Percentiles rank a stretch among this genome's conserved stretches.
These are phyloP conservation scores for Madoqua kirkii DNA, from an alignment of 2,113 vertebrate species.

Conservation along the genomic window DNA sequence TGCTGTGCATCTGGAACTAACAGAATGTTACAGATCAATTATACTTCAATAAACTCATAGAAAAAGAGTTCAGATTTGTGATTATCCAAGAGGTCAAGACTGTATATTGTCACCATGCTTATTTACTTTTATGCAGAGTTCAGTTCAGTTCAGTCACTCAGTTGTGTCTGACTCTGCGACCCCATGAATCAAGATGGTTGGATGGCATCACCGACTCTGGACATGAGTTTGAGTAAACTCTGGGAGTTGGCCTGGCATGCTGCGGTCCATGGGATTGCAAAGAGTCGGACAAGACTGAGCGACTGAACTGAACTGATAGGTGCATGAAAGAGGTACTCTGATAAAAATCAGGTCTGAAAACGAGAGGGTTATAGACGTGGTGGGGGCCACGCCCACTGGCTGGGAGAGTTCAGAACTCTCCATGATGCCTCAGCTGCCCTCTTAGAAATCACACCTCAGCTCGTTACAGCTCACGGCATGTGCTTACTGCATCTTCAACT, in stretches of 20 bases:
- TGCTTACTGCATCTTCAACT: neutral
- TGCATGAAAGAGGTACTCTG: neutral
- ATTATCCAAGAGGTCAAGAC: neutral
- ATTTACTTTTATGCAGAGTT: too few species aligned
- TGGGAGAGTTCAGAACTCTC: neutral
- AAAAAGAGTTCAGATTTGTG: neutral
- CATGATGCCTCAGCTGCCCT: neutral
- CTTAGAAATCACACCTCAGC: neutral
- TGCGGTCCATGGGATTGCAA: neutral
- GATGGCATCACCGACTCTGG: neutral
- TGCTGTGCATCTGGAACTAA: neutral
- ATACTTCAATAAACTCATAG: neutral
- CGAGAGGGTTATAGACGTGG: fast-evolving
- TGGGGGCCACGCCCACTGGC: fast-evolving
- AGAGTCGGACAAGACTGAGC: neutral
- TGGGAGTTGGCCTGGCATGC: neutral
- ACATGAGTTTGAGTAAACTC: neutral
- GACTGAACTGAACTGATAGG: neutral
- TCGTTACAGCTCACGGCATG: neutral
- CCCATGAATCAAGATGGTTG: neutral
- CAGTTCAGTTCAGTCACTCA: too few species aligned
- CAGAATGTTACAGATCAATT: neutral
- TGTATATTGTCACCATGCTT: too few species aligned
- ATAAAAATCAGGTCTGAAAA: neutral
- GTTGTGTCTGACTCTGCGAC: fast-evolving